Conservation (phyloP, 35 echinoderm and acorn worm genomes). For the Strongylocentrotus purpuratus region DNA sequence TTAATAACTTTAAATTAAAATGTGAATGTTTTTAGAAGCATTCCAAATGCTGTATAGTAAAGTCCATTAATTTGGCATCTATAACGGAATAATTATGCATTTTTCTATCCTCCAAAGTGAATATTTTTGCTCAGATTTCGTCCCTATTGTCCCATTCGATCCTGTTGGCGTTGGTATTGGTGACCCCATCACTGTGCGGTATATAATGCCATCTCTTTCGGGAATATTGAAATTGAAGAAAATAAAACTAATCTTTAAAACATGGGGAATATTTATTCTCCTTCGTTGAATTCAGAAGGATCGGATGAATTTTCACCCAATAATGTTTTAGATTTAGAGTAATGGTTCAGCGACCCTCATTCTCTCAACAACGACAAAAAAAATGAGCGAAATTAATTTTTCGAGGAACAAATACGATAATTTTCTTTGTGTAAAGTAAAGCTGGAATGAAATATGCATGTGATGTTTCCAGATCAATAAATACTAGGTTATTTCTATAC, state of each 20-base stretch:
- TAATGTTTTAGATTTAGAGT: background rate
- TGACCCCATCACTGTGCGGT: background rate
- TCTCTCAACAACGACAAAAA: too few species aligned
- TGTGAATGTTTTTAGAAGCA: background rate
- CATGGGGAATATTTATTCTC: background rate
- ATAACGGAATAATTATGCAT: background rate
- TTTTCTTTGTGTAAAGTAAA: too few species aligned
- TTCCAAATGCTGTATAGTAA: background rate
- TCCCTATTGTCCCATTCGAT: background rate
- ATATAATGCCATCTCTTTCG: background rate
- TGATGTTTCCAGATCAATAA: too few species aligned
- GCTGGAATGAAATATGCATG: too few species aligned
- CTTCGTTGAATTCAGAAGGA: background rate
- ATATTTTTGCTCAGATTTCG: background rate
- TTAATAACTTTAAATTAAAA: background rate
- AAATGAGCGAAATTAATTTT: too few species aligned
- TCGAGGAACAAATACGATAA: too few species aligned
- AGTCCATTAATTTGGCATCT: background rate
- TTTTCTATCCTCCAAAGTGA: background rate
- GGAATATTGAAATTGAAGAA: background rate
- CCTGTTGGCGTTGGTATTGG: background rate
- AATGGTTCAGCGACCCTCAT: too few species aligned
- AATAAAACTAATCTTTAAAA: background rate
- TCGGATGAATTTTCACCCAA: background rate
- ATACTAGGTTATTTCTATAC: too few species aligned